phyloP scores from a whole-genome alignment of 2,888 invertebrate species.

The Anarsia innoxiella region DNA sequence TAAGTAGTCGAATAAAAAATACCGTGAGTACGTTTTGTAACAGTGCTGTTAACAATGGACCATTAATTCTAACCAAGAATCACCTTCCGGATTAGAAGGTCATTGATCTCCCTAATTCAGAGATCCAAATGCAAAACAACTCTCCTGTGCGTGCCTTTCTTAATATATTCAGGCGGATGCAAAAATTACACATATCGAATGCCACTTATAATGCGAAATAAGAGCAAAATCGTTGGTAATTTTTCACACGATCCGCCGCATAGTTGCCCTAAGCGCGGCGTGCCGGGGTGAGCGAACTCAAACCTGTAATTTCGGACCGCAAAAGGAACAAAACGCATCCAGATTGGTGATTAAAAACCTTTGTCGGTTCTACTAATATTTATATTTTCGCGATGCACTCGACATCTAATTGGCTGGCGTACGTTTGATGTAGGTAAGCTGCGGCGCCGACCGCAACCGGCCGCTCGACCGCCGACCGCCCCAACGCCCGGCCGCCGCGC shows the following conservation, averaged over 20 bases:
- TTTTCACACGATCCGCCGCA: slow-evolving; percentile 72
- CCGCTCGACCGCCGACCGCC: slow-evolving; percentile 31
- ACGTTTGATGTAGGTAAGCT: slow-evolving; percentile 54
- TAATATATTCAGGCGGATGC: slow-evolving; percentile 51
- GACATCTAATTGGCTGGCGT: slow-evolving; percentile 71
- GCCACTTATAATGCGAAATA: slow-evolving; percentile 63
- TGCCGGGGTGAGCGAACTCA: slow-evolving; percentile 69
- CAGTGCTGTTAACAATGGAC: too few species aligned
- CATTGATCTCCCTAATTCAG: slow-evolving; percentile 24
- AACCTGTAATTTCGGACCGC: slow-evolving; percentile 74
- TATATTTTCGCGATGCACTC: slow-evolving; percentile 72
- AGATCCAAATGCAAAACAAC: slow-evolving; percentile 6
- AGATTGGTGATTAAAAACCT: slow-evolving; percentile 75
- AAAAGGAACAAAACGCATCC: slow-evolving; percentile 68
- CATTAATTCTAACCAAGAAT: not conserved
- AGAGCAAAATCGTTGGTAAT: slow-evolving; percentile 65
- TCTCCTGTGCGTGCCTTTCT: slow-evolving; percentile 27
- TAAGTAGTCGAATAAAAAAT: too few species aligned
- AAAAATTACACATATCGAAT: slow-evolving; percentile 65
- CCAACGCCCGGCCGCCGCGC: slow-evolving; percentile 30
- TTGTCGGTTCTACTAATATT: slow-evolving; percentile 77
- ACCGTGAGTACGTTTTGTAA: too few species aligned
- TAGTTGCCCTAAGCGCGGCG: slow-evolving; percentile 70
- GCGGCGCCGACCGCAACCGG: slow-evolving; percentile 31
- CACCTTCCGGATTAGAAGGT: slow-evolving; percentile 17